phyloP scores from a whole-genome alignment of 2,113 vertebrate genomes.

The Vicugna pacos region DNA sequence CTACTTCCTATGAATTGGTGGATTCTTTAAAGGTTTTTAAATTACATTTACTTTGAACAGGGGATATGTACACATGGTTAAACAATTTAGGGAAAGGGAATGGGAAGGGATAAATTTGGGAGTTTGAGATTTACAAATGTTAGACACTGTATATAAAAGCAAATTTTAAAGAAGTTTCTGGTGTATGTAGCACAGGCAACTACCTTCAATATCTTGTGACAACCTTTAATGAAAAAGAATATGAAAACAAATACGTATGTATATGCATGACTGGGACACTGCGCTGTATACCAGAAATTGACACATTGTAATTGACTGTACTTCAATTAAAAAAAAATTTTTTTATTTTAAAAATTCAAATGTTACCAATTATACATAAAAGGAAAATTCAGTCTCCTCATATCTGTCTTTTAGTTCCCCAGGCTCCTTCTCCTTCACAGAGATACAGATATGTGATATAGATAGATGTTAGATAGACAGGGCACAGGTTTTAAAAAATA shows the following conservation, averaged over 20 bases:
- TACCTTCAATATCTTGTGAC: too few relatives aligned
- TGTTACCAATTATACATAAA: not conserved
- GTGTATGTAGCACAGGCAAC: too few relatives aligned
- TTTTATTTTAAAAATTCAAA: not conserved
- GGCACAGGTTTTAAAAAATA: not conserved
- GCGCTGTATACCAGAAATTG: too few relatives aligned
- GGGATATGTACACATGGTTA: not conserved
- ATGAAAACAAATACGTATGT: too few relatives aligned
- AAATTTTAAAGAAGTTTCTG: too few relatives aligned
- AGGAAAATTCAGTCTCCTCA: not conserved
- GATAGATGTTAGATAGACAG: not conserved
- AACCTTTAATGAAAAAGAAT: too few relatives aligned
- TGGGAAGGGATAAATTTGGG: too few relatives aligned
- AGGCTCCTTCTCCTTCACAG: not conserved
- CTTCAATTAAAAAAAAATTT: too few relatives aligned
- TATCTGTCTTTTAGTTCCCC: not conserved
- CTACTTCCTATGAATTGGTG: not conserved
- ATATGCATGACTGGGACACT: too few relatives aligned
- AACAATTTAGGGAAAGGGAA: not conserved
- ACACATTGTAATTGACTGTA: too few relatives aligned
- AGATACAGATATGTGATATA: not conserved
- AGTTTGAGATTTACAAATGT: too few relatives aligned
- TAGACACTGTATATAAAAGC: too few relatives aligned
- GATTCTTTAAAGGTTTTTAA: not conserved
- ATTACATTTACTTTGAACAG: constrained; percentile 35